Conservation (phyloP, 2,888 invertebrate genomes). For the Blastobasis lacticolella region DNA sequence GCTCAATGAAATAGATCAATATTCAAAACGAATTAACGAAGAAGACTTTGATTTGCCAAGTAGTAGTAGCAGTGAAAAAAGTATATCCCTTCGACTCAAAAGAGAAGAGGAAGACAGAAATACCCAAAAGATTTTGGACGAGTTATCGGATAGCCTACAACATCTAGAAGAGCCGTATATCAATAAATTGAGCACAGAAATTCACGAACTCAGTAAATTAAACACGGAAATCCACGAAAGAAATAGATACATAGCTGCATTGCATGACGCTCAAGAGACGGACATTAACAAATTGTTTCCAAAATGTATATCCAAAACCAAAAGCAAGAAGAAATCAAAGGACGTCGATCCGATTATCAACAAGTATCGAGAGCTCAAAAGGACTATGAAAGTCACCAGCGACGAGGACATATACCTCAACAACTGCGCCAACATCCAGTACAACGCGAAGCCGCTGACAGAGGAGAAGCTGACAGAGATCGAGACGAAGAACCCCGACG, state of each 20-base stretch:
- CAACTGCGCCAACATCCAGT: slow-evolving; percentile 64
- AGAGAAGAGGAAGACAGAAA: slow-evolving; percentile 65
- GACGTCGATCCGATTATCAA: slow-evolving; percentile 67
- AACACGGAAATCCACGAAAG: slow-evolving; percentile 74
- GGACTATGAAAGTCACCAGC: slow-evolving; percentile 59
- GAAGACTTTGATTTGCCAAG: slow-evolving; percentile 69
- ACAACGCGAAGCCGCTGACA: slow-evolving; percentile 41
- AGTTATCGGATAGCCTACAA: slow-evolving; percentile 66
- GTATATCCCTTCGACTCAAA: slow-evolving; percentile 66
- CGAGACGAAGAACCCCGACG: slow-evolving; percentile 63
- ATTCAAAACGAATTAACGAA: slow-evolving; percentile 68
- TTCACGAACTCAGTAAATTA: slow-evolving; percentile 72
- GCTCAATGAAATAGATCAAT: slow-evolving; percentile 83
- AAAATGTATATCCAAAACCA: slow-evolving; percentile 65
- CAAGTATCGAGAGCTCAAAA: slow-evolving; percentile 64
- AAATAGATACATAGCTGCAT: slow-evolving; percentile 66
- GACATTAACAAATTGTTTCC: slow-evolving; percentile 64
- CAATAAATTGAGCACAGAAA: slow-evolving; percentile 73
- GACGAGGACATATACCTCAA: slow-evolving; percentile 61
- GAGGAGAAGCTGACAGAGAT: slow-evolving; percentile 54
- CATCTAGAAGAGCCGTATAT: slow-evolving; percentile 77
- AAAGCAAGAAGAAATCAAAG: slow-evolving; percentile 66
- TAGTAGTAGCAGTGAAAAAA: slow-evolving; percentile 67
- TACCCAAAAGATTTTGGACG: slow-evolving; percentile 64
- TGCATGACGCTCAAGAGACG: slow-evolving; percentile 67